These are phyloP conservation scores for Lycocerus yunnanus DNA, from an alignment of 2,888 invertebrate genomes.

Conservation along the genomic window DNA sequence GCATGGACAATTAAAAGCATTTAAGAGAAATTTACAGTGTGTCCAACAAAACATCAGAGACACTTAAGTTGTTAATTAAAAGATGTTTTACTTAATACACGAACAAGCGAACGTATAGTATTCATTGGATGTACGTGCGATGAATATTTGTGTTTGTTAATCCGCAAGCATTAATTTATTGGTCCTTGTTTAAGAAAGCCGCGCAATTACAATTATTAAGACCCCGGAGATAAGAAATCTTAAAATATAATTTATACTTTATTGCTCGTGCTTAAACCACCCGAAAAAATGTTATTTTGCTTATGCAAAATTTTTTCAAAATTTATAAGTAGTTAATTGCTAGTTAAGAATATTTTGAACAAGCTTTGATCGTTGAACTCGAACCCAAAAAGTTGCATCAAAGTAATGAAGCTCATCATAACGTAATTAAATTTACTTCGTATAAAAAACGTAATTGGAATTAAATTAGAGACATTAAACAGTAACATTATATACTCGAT, in stretches of 20 bases:
- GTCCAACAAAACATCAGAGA: neutral
- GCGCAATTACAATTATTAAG: slow-evolving; percentile 8
- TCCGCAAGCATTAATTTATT: slow-evolving; percentile 1
- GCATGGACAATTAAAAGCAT: neutral
- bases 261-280: neutral
- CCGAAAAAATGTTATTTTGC: neutral
- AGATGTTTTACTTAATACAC: neutral
- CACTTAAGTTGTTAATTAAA: slow-evolving; percentile 3
- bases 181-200: neutral
- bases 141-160: slow-evolving; percentile 11
- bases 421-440: neutral
- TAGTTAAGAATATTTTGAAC: neutral
- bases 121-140: slow-evolving; percentile 11
- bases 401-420: neutral
- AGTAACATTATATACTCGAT: neutral
- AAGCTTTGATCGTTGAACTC: neutral
- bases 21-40: neutral
- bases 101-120: neutral
- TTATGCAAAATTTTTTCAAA: neutral
- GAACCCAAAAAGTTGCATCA: neutral
- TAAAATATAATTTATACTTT: slow-evolving; percentile 3
- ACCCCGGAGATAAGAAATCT: slow-evolving; percentile 1
- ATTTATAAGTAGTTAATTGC: neutral
- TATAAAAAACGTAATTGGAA: neutral
- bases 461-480: neutral